phyloP scores from a whole-genome alignment of 2,113 vertebrate species.

The Potamarius usumacintae region DNA sequence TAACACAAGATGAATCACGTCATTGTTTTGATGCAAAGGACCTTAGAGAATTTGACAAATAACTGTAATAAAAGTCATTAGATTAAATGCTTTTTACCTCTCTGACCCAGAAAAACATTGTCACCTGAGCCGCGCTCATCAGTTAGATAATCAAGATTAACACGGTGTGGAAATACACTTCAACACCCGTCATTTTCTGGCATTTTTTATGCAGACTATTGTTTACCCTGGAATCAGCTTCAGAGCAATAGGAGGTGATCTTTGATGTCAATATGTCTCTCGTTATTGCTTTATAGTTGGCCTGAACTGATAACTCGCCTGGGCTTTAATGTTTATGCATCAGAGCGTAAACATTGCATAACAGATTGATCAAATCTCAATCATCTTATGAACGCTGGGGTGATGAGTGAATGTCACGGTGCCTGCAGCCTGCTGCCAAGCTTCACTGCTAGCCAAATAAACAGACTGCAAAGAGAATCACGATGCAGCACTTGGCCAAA shows the following conservation, averaged over 20 bases:
- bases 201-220: conserved; percentile 2
- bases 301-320: conserved; percentile 39
- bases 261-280: conserved; percentile 42
- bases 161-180: not conserved
- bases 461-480: conserved; percentile 50
- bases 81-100: conserved; percentile 18
- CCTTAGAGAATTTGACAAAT: conserved; percentile 5
- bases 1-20: conserved; percentile 3
- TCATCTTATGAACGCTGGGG: conserved; percentile 42
- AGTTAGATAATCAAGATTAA: conserved; percentile 24
- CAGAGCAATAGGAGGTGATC: conserved; percentile 45
- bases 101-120: conserved; percentile 16
- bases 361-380: conserved; percentile 50
- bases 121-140: conserved; percentile 35
- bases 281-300: conserved; percentile 42
- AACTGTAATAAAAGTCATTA: conserved; percentile 41
- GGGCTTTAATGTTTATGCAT: conserved; percentile 20
- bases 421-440: conserved; percentile 36
- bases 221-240: not conserved
- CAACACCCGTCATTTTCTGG: not conserved
- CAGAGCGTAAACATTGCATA: conserved; percentile 44
- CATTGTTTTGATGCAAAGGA: conserved; percentile 32
- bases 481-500: conserved; percentile 37
- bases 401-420: conserved; percentile 55
- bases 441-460: conserved; percentile 50